Base-by-base conservation (phyloP, 2,113 vertebrate species). In the Zosterops lateralis region DNA sequence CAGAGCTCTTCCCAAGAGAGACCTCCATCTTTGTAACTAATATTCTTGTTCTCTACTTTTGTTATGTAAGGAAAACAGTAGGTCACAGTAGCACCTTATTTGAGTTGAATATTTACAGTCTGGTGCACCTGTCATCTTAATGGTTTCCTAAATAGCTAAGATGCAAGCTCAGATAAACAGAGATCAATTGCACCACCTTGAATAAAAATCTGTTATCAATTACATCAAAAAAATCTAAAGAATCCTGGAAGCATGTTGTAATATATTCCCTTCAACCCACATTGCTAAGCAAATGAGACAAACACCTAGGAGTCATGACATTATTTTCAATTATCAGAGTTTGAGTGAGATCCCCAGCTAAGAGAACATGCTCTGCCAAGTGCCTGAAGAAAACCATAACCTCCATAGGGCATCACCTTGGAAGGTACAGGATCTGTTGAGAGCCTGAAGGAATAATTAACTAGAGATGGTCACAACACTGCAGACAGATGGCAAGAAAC, bases 371-470 rank as follows among this genome's bases (percentile, higher is more conserved):
- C 48, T 93, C 86, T 90, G 72, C 44, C 4, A 6, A 90, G 68
- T 48, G 79, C 87, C 90, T 91, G 68, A 96, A 93, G 92, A 71
- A 96, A 92, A 84, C 40, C 66, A 48, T 91, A 73, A 89, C 71
- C 87, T 93, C 89, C 77, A 91, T 10, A 84, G 87, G 50, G 47
- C 65, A 89, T 62, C 78, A 87, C 64, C 71, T 90, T 83, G 82
- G 81, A 91, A 88, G 60, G 42, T 20, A 94, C 24, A 85, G 67
- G 76, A 84, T 86, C 60, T 78, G 61, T 58, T 51, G 40, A 60
- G 47, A 92, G 64, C 79, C 90, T 95, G 86, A 95, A 94, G 88
- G 86, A 90, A 86, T 90, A 95, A 94, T 96, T 94, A 96, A 71
- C 75, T 58, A 88, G 78, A 93, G 40, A 31, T 45, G 47, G 88